A percentile compares a stretch with the other conserved stretches of the same genome.
Evolutionary conservation across 2,888 invertebrate genomes (phyloP).

Genomic region (Epistrophe grossulariae): DNA sequence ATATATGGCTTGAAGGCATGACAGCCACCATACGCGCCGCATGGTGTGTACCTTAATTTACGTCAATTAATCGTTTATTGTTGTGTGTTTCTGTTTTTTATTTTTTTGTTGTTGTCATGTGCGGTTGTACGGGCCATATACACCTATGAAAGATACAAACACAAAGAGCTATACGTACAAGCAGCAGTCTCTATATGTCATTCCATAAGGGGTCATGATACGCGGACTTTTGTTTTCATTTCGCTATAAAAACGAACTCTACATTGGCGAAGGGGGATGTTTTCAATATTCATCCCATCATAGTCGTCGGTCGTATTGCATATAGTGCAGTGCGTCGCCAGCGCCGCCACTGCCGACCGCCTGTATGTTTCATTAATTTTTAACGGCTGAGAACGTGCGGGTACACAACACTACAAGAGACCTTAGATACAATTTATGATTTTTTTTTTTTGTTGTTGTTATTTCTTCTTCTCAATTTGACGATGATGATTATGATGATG

Average conservation of each 20-base stretch:
- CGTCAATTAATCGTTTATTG: conserved; percentile 76
- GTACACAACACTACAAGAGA: conserved; percentile 57
- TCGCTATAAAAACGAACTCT: conserved; percentile 43
- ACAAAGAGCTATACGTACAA: conserved; percentile 11
- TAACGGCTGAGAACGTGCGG: conserved; percentile 73
- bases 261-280: conserved; percentile 49
- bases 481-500: conserved; percentile 35
- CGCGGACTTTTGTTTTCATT: conserved; percentile 76
- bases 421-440: conserved; percentile 46
- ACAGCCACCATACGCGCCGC: conserved; percentile 68
- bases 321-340: conserved; percentile 5
- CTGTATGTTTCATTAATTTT: conserved; percentile 70
- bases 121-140: conserved; percentile 60
- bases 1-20: conserved; percentile 46
- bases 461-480: conserved; percentile 11
- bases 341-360: conserved; percentile 35
- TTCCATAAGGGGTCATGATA: conserved; percentile 72
- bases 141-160: conserved; percentile 60
- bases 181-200: conserved; percentile 14
- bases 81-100: conserved; percentile 36
- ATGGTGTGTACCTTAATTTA: conserved; percentile 76
- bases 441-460: neutral
- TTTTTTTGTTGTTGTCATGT: conserved; percentile 53
- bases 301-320: conserved; percentile 4
- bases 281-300: conserved; percentile 61